These are phyloP conservation scores for Bradypodion ventrale DNA, from an alignment of 2,797 vertebrate genomes.

Conservation along the genomic window DNA sequence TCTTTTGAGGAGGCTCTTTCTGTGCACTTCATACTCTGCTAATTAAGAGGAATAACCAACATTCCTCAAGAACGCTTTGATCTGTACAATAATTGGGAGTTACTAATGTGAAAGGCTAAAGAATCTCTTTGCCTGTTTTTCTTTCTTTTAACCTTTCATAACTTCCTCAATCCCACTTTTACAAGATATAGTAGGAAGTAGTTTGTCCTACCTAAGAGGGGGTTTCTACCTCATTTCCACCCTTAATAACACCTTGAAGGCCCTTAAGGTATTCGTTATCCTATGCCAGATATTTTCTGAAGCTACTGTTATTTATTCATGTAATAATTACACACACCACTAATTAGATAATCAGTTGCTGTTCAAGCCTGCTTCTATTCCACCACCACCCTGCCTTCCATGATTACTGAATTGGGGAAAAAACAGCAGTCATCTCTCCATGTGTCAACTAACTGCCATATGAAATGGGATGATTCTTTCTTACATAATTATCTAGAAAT, in stretches of 20 bases:
- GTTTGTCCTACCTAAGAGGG: neutral
- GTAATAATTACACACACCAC: conserved; percentile 22
- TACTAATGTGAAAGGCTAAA: too few species aligned
- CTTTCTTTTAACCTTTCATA: too few species aligned
- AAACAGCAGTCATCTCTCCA: neutral
- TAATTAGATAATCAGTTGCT: conserved; percentile 25
- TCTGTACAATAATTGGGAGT: neutral
- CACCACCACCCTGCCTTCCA: neutral
- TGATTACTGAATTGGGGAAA: neutral
- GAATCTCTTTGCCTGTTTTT: too few species aligned
- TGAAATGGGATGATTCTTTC: neutral
- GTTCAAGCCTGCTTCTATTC: neutral
- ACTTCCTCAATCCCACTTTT: neutral
- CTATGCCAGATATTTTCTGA: conserved; percentile 39
- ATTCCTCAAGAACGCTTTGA: too few species aligned
- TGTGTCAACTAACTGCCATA: neutral
- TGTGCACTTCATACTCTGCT: too few species aligned
- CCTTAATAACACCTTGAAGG: conserved; percentile 4
- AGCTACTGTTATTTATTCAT: conserved; percentile 36
- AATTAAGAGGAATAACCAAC: too few species aligned
- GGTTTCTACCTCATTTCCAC: conserved; percentile 1
- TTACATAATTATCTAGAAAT: neutral
- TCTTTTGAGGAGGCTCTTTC: too few species aligned
- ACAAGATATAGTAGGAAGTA: neutral
- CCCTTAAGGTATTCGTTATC: conserved; percentile 34